Evolutionary conservation across 2,113 vertebrate species (phyloP), one percentile per base, ranked within the genome.

Genomic region (Pseudorasbora parva): DNA sequence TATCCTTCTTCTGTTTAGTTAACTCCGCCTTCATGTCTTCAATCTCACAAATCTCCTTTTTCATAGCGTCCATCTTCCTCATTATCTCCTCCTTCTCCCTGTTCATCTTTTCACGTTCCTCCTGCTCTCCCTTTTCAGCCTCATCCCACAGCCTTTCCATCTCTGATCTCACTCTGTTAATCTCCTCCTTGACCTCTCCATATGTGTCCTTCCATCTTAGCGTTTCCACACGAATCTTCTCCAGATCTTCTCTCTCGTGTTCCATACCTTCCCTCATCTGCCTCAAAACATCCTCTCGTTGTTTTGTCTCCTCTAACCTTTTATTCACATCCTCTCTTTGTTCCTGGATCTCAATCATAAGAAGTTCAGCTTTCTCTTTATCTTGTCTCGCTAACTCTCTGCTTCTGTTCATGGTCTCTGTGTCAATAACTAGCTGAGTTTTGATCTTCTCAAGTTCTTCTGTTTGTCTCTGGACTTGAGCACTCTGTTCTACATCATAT

Each of bases 1-100:
- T 81, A 2, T 91, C 80, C 7, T 84, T 76, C 9, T 51, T 88
- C 78, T 89, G 85, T 56, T 80, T 88, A 4, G 17, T 78, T 57
- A 92, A 66, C 59, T 92, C 87, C 5, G 62, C 51, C 82, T 89
- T 93, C 57, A 90, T 78, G 0, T 88, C 19, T 72, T 92, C 88
- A 62, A 92, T 84, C 79, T 93, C 89, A 71, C 23, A 69, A 27
- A 89, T 89, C 81, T 92, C 83, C 74, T 71, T 89, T 81, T 88
- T 89, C n/a, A 84, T 78, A 15, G 66, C 33, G 17, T 86, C 81
- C 47, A 83, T 81, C 51, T 83, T 88, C 37, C 37, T 64, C 68
- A 76, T 66, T 21, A 88, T 54, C 45, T 85, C 64, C 57, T 86
- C 81, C 19, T 80, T 83, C 6, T 85, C 82, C 14, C 14, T 54